Base-by-base conservation (phyloP, 2,888 invertebrate species). In the Oxycera nigricornis region DNA sequence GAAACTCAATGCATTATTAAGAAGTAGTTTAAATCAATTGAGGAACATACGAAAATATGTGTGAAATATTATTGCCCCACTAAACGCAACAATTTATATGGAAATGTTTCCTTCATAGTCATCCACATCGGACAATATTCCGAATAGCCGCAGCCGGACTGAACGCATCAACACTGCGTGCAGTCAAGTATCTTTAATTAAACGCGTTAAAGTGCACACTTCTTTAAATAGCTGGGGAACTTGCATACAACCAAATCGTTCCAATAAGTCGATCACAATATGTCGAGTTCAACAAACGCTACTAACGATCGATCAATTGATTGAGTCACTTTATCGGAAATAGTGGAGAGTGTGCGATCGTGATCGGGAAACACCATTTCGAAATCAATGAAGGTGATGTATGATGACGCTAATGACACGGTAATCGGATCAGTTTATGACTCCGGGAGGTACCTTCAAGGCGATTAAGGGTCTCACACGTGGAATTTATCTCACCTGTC, bases 181-280 rank as follows among this genome's bases (percentile, higher is more conserved):
- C 59, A 65, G 20, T n/a, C 22, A 17, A 31, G 41, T 24, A 41
- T 67, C 67, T 67, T 67, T 67, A 67, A 67, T 67, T 67, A 67
- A 24, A 67, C 67, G 67, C 46, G 67, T 67, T 67, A 67, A 67
- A 67, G 41, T 67, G 67, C 67, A 67, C 67, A 46, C 41, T 39
- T 41, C 41, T 67, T 41, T 67, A 28, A 24, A 35, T 39, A 59
- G 31, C 26, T 30, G 22, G 22, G 55, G 22, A 55, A 55, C 6
- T 55, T 6, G 24, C 11, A 22, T 20, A 55, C 20, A 55, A 55
- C 22, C 24, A 55, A 24, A 24, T 46, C n/a, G 46, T 3, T 17
- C 26, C 61, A 61, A 61, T 61, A 35, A 55, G 24, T 24, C 55
- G 17, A 55, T 55, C 55, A 59, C 30, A 26, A 30, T 59, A 59